Evolutionary conservation across 2,888 invertebrate genomes (phyloP).

Genomic region (Idaea biselata): DNA sequence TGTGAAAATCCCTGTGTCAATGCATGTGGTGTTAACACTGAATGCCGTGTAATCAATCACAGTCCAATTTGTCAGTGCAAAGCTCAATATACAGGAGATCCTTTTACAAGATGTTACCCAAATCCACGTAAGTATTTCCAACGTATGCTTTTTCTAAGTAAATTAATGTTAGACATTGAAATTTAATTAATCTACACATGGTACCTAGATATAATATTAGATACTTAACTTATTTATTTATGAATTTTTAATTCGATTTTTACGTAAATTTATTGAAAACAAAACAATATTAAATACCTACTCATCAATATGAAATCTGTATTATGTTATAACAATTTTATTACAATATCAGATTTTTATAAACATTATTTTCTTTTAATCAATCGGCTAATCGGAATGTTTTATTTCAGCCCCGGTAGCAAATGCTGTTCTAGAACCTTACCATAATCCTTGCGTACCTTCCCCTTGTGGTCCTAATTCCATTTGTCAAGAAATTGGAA

Average conservation of each 20-base stretch:
- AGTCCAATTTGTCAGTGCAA: slow-evolving; percentile 89
- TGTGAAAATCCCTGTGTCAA: slow-evolving; percentile 88
- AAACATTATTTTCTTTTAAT: too few relatives aligned
- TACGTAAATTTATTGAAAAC: background rate
- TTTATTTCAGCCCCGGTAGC: slow-evolving; percentile 65
- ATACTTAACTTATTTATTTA: slow-evolving; percentile 2
- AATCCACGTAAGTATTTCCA: slow-evolving; percentile 68
- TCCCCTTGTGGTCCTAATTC: slow-evolving; percentile 88
- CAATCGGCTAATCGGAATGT: slow-evolving; percentile 9
- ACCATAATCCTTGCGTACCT: slow-evolving; percentile 79
- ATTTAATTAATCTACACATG: background rate
- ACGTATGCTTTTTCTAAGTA: background rate
- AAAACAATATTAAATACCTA: slow-evolving; percentile 1
- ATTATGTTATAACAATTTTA: too few relatives aligned
- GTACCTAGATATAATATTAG: background rate
- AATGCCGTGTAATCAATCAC: slow-evolving; percentile 88
- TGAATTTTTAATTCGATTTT: slow-evolving; percentile 2
- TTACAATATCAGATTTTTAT: too few relatives aligned
- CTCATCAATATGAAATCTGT: too few relatives aligned
- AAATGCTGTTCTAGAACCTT: slow-evolving; percentile 70
- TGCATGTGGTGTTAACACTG: slow-evolving; percentile 84
- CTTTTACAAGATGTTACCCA: slow-evolving; percentile 81
- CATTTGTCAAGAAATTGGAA: slow-evolving; percentile 80
- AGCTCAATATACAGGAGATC: slow-evolving; percentile 84
- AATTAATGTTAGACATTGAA: background rate